Percentiles rank a stretch among this genome's conserved stretches.
These are phyloP conservation scores for Musca domestica DNA, from an alignment of 1,140 invertebrate species.

Conservation along the genomic window DNA sequence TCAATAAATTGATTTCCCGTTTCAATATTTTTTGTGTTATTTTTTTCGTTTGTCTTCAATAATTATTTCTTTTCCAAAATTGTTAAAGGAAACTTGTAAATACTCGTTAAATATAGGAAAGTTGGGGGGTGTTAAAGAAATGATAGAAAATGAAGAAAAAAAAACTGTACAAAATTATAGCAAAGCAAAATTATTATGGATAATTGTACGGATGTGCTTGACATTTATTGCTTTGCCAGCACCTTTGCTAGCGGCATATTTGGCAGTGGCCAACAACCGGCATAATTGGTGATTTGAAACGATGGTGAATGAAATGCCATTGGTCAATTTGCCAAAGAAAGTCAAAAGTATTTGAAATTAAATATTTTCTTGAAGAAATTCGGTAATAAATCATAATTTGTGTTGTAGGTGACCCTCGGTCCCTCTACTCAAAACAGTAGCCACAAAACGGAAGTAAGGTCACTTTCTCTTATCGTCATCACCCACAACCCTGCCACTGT, in stretches of 20 bases:
- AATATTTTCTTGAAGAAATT: not conserved
- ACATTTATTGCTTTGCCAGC: constrained; percentile 10
- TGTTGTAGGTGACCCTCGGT: not conserved
- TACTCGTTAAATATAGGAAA: no score
- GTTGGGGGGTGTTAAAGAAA: no score
- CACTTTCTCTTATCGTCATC: constrained; percentile 11
- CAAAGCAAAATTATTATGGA: not conserved
- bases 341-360: not conserved
- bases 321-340: not conserved
- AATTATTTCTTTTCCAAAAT: constrained; percentile 2
- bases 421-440: not conserved
- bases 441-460: constrained; percentile 9
- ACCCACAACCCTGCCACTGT: not conserved
- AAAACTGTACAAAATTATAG: not conserved
- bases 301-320: not conserved
- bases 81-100: no score
- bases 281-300: not conserved
- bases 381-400: constrained; percentile 10
- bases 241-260: not conserved
- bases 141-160: not conserved
- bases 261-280: not conserved
- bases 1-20: constrained; percentile 17
- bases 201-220: constrained; percentile 15
- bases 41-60: not conserved
- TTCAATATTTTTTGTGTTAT: not conserved